Base-by-base conservation (phyloP, 2,113 vertebrate genomes). In the Perca fluviatilis region DNA sequence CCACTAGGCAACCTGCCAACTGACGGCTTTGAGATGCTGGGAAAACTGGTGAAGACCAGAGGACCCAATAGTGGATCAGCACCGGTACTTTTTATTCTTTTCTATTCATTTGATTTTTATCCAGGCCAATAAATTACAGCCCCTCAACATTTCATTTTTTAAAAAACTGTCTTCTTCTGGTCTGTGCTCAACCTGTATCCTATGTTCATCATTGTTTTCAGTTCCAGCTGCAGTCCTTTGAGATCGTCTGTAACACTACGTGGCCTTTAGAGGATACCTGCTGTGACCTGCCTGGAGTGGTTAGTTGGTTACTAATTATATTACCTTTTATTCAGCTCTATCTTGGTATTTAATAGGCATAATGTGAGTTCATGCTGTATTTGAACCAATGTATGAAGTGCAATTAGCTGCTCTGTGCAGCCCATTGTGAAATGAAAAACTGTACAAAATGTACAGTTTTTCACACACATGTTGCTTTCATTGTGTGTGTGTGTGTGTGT, bases 171-270 rank as follows among this genome's bases (percentile, higher is more conserved):
- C 30, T 10, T 19, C 12, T 10, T 56, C 23, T 53, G 43, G 19
- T 25, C 21, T 53, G 9, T 33, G 19, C 49, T 72, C 33, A 56
- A 0, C n/a, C 36, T 71, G n/a, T 65, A 1, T 53, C 7, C 23
- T 51, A 1, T 89, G 36, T 57, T 75, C 36, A 36, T 53, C 6
- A 5, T 12, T 30, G 18, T 53, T 6, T 36, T 1, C 64, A 99
- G 98, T 95, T 99, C n/a, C 97, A 97, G 95, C 94, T 99, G 72
- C 97, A 97, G 92, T 93, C 94, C n/a, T 95, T 99, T 93, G 96
- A 96, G 91, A 93, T 98, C 0, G 2, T 95, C 62, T 99, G 98
- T 88, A 96, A 96, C 88, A 97, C 93, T 2, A 89, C 91, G 0
- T 97, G 96, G 95, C 94, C 96, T 0, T 94, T 93, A 6, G 92